These are phyloP conservation scores for Hydractinia symbiolongicarpus DNA, from an alignment of 30 jellyfish, hydroid and myxozoan species.

Conservation along the genomic window DNA sequence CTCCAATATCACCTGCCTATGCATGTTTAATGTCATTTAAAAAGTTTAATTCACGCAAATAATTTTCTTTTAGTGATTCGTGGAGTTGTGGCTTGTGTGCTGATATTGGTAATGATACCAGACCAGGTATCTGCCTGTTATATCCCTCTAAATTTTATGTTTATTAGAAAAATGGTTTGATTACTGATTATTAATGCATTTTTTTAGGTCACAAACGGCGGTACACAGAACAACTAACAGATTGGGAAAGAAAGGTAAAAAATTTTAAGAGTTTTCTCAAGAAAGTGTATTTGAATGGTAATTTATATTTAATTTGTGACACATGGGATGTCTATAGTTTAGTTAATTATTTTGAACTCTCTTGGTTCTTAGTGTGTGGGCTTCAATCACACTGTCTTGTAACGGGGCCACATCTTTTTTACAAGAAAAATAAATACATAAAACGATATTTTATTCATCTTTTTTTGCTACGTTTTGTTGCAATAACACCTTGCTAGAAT, in stretches of 20 bases:
- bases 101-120: conserved; percentile 29
- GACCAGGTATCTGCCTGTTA: not conserved
- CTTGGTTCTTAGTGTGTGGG: no score
- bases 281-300: not conserved
- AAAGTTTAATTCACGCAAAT: not conserved
- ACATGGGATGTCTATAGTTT: no score
- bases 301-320: not conserved
- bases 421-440: no score
- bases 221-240: conserved; percentile 2
- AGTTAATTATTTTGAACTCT: no score
- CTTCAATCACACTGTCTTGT: no score
- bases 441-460: no score
- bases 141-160: not conserved
- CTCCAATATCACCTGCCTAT: no score
- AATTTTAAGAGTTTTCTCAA: not conserved
- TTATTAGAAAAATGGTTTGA: not conserved
- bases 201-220: conserved; percentile 7
- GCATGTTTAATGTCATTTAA: no score
- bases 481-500: no score
- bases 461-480: no score
- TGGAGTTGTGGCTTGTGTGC: conserved; percentile 96
- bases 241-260: conserved; percentile 18
- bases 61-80: conserved; percentile 58
- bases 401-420: no score
- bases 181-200: not conserved